Percentiles rank a stretch among this genome's conserved stretches.
Conservation (phyloP, 2,797 vertebrate species). For the Peromyscus attwateri region DNA sequence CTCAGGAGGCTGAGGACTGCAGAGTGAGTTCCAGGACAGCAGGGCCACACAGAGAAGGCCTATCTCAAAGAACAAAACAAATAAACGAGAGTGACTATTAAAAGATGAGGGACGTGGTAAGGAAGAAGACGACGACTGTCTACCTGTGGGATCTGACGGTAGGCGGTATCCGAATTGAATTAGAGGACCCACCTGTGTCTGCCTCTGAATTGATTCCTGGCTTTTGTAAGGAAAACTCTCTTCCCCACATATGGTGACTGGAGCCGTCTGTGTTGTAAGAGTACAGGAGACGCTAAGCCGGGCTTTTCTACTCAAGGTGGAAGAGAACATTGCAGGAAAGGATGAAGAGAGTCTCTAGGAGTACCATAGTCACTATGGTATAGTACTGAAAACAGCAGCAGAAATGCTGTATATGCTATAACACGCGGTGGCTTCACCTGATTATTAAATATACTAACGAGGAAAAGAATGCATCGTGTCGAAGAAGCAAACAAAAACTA, state of each 20-base stretch:
- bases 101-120: background rate
- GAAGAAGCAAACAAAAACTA: background rate
- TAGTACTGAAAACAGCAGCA: slow-evolving; percentile 8
- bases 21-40: background rate
- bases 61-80: background rate
- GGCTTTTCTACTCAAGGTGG: background rate
- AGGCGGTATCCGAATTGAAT: background rate
- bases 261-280: background rate
- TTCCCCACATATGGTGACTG: background rate
- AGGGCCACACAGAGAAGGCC: background rate
- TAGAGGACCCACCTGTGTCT: background rate
- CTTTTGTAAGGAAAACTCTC: background rate
- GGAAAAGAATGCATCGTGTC: background rate
- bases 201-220: background rate
- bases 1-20: background rate
- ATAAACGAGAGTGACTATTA: background rate
- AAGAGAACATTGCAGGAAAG: background rate
- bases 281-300: background rate
- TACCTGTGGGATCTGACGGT: too few species aligned
- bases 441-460: background rate
- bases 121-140: background rate
- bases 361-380: background rate
- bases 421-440: background rate
- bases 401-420: background rate
- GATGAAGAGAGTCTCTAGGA: background rate